Evolutionary conservation across 2,113 vertebrate species (phyloP).

Genomic region (Ageneiosus marmoratus): DNA sequence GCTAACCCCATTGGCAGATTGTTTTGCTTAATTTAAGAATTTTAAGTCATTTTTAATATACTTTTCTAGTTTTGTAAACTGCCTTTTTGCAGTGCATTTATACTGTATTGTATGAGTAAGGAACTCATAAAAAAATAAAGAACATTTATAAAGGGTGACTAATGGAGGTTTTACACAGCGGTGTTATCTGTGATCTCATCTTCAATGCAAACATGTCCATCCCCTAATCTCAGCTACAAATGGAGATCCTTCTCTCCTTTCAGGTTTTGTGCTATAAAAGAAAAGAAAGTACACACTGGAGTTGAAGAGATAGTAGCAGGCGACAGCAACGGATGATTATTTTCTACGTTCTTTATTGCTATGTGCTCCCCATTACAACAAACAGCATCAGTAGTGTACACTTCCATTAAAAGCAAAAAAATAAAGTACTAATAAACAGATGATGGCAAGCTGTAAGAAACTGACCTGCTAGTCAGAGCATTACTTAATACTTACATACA

Average conservation of each 20-base stretch:
- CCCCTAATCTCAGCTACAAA: background rate
- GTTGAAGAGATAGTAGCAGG: background rate
- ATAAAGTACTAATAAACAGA: slow-evolving; percentile 66
- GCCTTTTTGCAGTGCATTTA: too few species aligned
- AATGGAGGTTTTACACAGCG: background rate
- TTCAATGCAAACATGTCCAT: background rate
- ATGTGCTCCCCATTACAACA: slow-evolving; percentile 87
- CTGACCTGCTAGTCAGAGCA: slow-evolving; percentile 64
- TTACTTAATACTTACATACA: slow-evolving; percentile 51
- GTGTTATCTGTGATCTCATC: background rate
- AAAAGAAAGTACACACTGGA: background rate
- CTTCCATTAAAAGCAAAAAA: slow-evolving; percentile 68
- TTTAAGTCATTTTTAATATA: too few species aligned
- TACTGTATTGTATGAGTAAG: background rate
- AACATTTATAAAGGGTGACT: background rate
- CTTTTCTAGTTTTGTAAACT: too few species aligned
- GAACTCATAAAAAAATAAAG: background rate
- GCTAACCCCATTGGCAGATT: too few species aligned
- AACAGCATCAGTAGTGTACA: slow-evolving; percentile 91
- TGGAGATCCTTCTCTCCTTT: background rate
- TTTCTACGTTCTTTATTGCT: slow-evolving; percentile 81
- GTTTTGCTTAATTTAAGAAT: too few species aligned
- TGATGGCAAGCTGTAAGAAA: slow-evolving; percentile 63
- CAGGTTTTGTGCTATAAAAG: background rate
- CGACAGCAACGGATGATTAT: slow-evolving; percentile 13